These are phyloP conservation scores for Neuroterus valhalla DNA, from an alignment of 1,140 invertebrate genomes.

Conservation along the genomic window DNA sequence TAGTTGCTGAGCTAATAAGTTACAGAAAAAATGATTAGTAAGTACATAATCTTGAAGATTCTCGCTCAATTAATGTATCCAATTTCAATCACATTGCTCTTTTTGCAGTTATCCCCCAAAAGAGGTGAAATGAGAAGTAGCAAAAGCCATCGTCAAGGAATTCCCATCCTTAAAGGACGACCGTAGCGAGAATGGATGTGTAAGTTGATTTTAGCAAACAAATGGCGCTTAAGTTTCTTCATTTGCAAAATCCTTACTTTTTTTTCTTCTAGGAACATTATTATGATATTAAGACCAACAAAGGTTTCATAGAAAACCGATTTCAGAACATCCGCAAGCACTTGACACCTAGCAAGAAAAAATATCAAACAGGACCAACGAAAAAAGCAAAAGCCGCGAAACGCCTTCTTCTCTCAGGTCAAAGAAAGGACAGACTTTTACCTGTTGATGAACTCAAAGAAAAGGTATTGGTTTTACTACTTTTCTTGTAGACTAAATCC, in stretches of 20 bases:
- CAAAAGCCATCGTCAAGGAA: neutral
- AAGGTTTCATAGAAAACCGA: neutral
- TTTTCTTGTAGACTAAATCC: too few species aligned
- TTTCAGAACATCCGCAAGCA: neutral
- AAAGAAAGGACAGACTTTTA: neutral
- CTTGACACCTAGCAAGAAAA: neutral
- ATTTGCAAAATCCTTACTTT: neutral
- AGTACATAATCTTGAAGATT: neutral
- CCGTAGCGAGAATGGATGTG: neutral
- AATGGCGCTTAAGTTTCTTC: neutral
- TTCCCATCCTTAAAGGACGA: neutral
- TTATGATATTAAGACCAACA: neutral
- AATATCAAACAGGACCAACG: neutral
- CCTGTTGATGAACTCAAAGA: neutral
- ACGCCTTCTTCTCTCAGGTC: neutral
- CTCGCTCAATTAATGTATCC: neutral
- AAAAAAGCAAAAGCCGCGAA: neutral
- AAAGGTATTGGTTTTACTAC: neutral
- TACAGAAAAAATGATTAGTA: conserved; percentile 9
- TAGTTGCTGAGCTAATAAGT: conserved; percentile 13
- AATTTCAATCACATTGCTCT: neutral
- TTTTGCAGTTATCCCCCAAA: neutral
- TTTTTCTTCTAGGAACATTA: conserved; percentile 10
- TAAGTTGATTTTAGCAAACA: neutral
- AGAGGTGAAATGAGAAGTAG: neutral